Percentiles rank a stretch among this genome's conserved stretches.
These are phyloP conservation scores for Myathropa florea DNA, from an alignment of 2,888 invertebrate species.

Conservation along the genomic window DNA sequence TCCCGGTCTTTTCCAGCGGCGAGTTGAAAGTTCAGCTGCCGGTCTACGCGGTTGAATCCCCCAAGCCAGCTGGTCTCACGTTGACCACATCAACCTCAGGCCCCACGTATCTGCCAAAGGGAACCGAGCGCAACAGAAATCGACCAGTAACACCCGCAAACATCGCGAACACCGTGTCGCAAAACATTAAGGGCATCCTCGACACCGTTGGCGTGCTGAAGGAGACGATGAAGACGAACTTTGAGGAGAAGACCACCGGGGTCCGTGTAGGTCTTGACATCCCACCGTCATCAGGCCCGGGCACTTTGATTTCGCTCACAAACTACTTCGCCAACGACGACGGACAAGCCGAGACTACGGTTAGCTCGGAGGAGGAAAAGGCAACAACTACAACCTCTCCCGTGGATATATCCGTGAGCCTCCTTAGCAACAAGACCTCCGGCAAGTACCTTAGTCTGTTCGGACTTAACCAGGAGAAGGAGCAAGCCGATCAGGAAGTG, in stretches of 20 bases:
- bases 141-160: conserved; percentile 21
- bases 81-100: conserved; percentile 74
- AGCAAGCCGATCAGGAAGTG: background rate
- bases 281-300: conserved; percentile 88
- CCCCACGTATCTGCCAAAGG: conserved; percentile 78
- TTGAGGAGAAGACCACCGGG: conserved; percentile 79
- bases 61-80: conserved; percentile 69
- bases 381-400: conserved; percentile 24
- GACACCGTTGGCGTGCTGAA: conserved; percentile 85
- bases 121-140: conserved; percentile 21
- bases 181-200: conserved; percentile 87
- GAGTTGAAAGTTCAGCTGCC: conserved; percentile 71
- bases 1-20: conserved; percentile 52
- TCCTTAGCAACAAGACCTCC: conserved; percentile 83
- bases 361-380: conserved; percentile 71
- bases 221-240: conserved; percentile 81
- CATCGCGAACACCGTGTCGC: conserved; percentile 81
- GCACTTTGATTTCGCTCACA: conserved; percentile 89
- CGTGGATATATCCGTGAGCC: conserved; percentile 82
- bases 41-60: conserved; percentile 42
- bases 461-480: conserved; percentile 74
- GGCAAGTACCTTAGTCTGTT: conserved; percentile 77
- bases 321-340: conserved; percentile 86
- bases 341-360: conserved; percentile 77
- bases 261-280: conserved; percentile 85